phyloP scores from a whole-genome alignment of 2,113 vertebrate species.

The Pardalotus punctatus region DNA sequence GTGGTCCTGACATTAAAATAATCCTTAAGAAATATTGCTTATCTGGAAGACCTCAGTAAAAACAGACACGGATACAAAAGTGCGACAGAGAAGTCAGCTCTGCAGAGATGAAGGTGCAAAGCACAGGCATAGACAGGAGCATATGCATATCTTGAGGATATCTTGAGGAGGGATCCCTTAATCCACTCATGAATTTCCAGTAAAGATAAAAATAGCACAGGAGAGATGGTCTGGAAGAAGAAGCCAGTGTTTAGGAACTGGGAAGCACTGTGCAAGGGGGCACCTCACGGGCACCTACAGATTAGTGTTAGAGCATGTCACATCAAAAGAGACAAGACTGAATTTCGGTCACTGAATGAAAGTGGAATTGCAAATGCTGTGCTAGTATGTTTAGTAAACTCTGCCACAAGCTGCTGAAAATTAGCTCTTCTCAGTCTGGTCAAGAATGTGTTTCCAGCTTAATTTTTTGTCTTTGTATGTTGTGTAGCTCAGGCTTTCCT shows the following conservation, averaged over 20 bases:
- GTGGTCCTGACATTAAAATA: not conserved
- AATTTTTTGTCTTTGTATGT: no score
- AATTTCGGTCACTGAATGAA: not conserved
- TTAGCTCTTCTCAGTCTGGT: not conserved
- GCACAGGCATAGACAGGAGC: accelerated
- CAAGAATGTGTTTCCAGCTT: not conserved
- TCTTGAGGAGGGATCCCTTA: not conserved
- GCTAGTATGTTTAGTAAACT: not conserved
- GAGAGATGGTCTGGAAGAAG: not conserved
- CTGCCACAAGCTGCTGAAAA: not conserved
- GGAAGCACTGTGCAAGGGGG: not conserved
- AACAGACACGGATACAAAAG: not conserved
- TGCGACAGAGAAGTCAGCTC: not conserved
- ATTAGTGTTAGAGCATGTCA: no score
- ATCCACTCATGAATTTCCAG: not conserved
- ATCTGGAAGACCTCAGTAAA: not conserved
- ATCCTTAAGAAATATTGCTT: not conserved
- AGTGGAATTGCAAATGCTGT: not conserved
- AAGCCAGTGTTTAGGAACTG: not conserved
- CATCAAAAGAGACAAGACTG: not conserved
- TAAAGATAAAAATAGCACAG: not conserved
- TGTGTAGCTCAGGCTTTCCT: no score
- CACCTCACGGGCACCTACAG: not conserved
- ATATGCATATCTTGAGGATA: not conserved
- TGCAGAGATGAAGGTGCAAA: not conserved